These are phyloP conservation scores for Drymonia ruficornis DNA, from an alignment of 2,888 invertebrate genomes.

Conservation along the genomic window DNA sequence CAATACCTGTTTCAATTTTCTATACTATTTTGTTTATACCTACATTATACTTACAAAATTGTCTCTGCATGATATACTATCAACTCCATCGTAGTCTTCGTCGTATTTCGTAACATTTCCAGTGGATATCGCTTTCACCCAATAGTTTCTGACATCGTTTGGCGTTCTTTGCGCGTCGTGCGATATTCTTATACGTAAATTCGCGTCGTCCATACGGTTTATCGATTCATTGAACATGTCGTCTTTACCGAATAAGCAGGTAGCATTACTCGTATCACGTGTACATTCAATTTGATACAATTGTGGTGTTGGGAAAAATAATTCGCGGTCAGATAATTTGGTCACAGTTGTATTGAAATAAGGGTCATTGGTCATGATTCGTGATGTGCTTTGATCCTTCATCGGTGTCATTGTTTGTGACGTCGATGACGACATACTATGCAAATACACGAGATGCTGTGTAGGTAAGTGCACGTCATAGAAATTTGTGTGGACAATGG, in stretches of 20 bases:
- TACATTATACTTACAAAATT: conserved; percentile 47
- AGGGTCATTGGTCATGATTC: conserved; percentile 83
- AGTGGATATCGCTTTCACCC: conserved; percentile 61
- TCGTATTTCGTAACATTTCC: conserved; percentile 51
- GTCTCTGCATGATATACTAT: conserved; percentile 63
- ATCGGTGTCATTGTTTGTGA: conserved; percentile 58
- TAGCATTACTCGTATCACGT: conserved; percentile 62
- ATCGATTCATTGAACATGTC: conserved; percentile 62
- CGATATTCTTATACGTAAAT: conserved; percentile 61
- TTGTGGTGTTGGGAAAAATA: conserved; percentile 87
- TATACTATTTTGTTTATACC: too few species aligned
- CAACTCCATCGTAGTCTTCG: conserved; percentile 58
- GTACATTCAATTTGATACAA: conserved; percentile 74
- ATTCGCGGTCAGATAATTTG: conserved; percentile 77
- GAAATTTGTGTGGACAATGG: conserved; percentile 75
- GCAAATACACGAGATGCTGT: conserved; percentile 70
- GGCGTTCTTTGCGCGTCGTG: conserved; percentile 58
- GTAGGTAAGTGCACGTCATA: conserved; percentile 83
- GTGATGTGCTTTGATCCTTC: conserved; percentile 80
- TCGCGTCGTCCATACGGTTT: conserved; percentile 46
- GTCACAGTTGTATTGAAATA: conserved; percentile 84
- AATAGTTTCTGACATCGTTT: conserved; percentile 57
- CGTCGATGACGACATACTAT: conserved; percentile 64
- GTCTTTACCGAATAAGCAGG: conserved; percentile 67
- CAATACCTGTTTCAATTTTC: too few species aligned